These are phyloP conservation scores for Bolinopsis microptera DNA, from an alignment of 37 sponge, comb jelly and placozoan genomes.

Conservation along the genomic window DNA sequence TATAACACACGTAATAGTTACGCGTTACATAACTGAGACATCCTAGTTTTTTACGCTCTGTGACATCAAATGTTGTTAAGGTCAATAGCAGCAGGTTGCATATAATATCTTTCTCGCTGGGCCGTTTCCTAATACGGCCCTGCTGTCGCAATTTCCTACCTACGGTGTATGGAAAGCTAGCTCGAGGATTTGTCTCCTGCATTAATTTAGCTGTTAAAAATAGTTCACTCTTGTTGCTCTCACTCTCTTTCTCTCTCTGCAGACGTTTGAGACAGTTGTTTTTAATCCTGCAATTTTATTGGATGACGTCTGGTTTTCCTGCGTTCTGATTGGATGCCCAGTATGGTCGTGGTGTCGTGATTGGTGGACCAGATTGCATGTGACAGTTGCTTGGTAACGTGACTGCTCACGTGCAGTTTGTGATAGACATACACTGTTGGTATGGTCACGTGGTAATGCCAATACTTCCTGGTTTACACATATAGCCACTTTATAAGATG, in stretches of 20 bases:
- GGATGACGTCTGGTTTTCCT: slow-evolving; percentile 10
- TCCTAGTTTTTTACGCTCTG: not conserved
- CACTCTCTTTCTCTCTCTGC: slow-evolving; percentile 31
- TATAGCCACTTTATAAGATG: not conserved
- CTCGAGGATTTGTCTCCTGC: not conserved
- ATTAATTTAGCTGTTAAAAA: not conserved
- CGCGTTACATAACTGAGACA: not conserved
- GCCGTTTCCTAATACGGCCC: no score
- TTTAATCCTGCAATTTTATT: not conserved
- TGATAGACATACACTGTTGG: not conserved
- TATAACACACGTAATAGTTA: not conserved
- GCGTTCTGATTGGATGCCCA: not conserved
- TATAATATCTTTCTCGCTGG: no score
- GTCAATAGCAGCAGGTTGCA: no score
- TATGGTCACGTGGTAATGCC: not conserved
- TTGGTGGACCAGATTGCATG: not conserved
- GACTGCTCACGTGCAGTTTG: not conserved
- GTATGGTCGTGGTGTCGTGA: not conserved
- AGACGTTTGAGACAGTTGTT: slow-evolving; percentile 6
- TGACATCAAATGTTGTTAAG: no score
- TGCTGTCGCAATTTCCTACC: not conserved
- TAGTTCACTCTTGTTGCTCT: not conserved
- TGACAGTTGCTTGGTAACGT: not conserved
- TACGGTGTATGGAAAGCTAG: not conserved
- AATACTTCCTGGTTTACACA: not conserved